Evolutionary conservation across 92 coral and sea anemone genomes (phyloP).

Genomic region (Epizoanthus illoricatus): DNA sequence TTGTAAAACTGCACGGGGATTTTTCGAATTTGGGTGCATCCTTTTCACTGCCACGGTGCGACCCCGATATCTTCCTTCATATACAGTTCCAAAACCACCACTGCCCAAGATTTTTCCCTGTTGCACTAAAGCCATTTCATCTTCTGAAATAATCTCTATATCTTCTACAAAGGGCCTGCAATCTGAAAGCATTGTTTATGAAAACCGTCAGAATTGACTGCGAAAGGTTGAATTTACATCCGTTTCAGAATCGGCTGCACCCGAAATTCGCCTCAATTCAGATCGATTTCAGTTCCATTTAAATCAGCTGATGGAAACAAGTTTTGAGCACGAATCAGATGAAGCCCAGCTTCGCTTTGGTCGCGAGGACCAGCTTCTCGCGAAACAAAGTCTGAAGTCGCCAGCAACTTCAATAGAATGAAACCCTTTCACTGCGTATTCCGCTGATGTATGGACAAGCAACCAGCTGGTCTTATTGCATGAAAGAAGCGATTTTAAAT

Average conservation of each 20-base stretch:
- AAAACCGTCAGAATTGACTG: constrained; percentile 57
- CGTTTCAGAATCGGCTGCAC: constrained; percentile 62
- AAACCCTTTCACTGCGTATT: constrained; percentile 54
- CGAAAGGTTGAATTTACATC: constrained; percentile 55
- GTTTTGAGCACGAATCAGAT: not conserved
- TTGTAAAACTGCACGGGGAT: constrained; percentile 88
- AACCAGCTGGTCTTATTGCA: constrained; percentile 76
- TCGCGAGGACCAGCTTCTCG: constrained; percentile 83
- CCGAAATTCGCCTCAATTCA: constrained; percentile 57
- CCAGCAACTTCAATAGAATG: constrained; percentile 88
- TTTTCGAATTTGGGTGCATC: constrained; percentile 86
- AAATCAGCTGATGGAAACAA: not conserved
- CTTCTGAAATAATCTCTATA: constrained; percentile 80
- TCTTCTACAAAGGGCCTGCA: constrained; percentile 75
- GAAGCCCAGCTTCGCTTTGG: constrained; percentile 57
- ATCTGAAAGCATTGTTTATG: constrained; percentile 70
- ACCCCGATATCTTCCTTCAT: constrained; percentile 82
- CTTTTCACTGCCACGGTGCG: constrained; percentile 83
- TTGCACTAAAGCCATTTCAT: constrained; percentile 74
- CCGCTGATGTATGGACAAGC: constrained; percentile 68
- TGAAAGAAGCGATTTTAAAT: constrained; percentile 62
- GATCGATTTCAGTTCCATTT: not conserved
- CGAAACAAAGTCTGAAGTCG: constrained; percentile 65
- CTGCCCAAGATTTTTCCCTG: constrained; percentile 83
- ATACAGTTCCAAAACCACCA: constrained; percentile 95